phyloP scores from a whole-genome alignment of 2,113 vertebrate species.

The Nycticorax nycticorax region DNA sequence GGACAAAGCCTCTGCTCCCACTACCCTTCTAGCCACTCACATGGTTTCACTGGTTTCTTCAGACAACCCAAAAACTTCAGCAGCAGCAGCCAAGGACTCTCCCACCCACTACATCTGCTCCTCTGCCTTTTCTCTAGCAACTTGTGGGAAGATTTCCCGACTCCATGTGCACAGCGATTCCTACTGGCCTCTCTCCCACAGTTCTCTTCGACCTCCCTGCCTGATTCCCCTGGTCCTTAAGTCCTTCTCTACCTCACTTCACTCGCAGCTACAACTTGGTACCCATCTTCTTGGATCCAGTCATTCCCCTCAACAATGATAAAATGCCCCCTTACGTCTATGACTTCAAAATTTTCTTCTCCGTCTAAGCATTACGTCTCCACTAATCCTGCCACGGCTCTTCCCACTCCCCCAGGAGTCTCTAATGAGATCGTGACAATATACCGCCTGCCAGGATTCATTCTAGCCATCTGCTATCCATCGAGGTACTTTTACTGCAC shows the following conservation, averaged over 20 bases:
- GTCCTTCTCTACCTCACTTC: background rate
- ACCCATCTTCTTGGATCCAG: background rate
- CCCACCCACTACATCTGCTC: background rate
- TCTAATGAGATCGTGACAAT: constrained; percentile 21
- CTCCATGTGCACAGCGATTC: background rate
- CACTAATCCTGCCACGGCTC: background rate
- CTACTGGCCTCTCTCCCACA: background rate
- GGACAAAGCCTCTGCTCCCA: background rate
- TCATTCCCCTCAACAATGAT: background rate
- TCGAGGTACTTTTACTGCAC: constrained; percentile 64
- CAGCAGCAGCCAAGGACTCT: background rate
- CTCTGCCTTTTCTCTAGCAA: background rate
- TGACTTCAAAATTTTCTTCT: background rate
- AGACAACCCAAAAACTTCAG: background rate
- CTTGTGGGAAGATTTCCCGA: background rate
- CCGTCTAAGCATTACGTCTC: background rate
- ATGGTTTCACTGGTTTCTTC: background rate
- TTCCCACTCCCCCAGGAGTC: background rate
- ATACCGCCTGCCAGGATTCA: constrained; percentile 22
- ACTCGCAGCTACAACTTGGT: background rate
- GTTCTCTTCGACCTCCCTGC: background rate
- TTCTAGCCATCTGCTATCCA: constrained; percentile 57
- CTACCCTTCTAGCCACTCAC: background rate
- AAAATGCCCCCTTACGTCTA: background rate
- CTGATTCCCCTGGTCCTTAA: background rate